Base-by-base conservation (phyloP, 1,140 invertebrate species). In the Leptopilina clavipes region DNA sequence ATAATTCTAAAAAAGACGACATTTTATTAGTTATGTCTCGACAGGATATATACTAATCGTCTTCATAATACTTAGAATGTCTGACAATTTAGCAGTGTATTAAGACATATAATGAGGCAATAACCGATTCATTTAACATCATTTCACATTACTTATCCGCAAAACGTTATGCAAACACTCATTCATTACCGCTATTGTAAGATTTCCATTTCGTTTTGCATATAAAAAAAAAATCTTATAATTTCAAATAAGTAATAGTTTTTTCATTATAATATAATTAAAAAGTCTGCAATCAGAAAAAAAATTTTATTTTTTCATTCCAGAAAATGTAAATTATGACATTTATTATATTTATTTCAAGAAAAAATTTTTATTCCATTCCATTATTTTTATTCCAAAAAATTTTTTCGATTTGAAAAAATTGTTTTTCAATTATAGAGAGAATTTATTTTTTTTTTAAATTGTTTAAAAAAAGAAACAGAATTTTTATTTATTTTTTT, bases 101-200 rank as follows among this genome's bases (percentile, higher is more conserved):
- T 71, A 72, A 73, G 75, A 71, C 74, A 77, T 72, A 74, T 82
- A 78, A 82, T 80, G 70, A 74, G 73, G 72, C 80, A 78, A 82
- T 82, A 72, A 78, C 72, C 73, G 76, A 75, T 75, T 82, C 75
- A 82, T 74, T 82, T 80, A 76, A 78, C 78, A 75, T 75, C 74
- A 78, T 82, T 82, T 82, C 45, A 76, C 76, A 76, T 82, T 76
- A 79, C 70, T 79, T 79, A 80, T 70, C 73, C 74, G 72, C 71
- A 44, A 37, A 48, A 56, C 43, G 48, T 45, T 19, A 73, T 72
- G 45, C 25, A 65, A 65, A 65, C 25, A 65, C 25, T 65, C 59
- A 65, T 65, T 65, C 59, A 65, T 65, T 65, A 65, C 22, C 11
- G 56, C 56, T 65, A 59, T 74, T 74, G 37, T 43, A 43, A 43